Evolutionary conservation across 2,888 invertebrate species (phyloP).

Genomic region (Bimastos eiseni): DNA sequence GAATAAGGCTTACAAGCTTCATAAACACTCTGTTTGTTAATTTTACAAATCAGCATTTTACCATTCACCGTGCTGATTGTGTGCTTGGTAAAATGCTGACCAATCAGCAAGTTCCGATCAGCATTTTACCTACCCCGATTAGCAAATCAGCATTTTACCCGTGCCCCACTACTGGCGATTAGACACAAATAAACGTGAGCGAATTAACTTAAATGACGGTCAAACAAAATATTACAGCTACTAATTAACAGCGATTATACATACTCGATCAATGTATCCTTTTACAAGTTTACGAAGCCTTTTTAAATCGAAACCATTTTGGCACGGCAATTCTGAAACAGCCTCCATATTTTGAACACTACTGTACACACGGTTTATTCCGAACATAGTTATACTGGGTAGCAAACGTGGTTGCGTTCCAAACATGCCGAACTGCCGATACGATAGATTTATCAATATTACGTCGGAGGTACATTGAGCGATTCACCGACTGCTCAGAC

Average conservation of each 20-base stretch:
- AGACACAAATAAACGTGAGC: not conserved
- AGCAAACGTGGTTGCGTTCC: not conserved
- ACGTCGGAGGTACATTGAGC: not conserved
- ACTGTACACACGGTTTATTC: not conserved
- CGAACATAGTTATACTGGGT: not conserved
- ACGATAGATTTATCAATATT: too few species aligned
- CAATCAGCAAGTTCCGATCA: too few species aligned
- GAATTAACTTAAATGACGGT: not conserved
- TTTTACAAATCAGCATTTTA: too few species aligned
- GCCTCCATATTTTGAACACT: conserved; percentile 2
- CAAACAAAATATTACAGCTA: not conserved
- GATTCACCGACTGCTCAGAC: too few species aligned
- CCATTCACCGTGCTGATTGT: too few species aligned
- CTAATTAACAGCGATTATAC: not conserved
- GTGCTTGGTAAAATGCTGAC: too few species aligned
- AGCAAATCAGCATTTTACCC: too few species aligned
- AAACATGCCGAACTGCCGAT: not conserved
- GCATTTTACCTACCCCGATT: too few species aligned
- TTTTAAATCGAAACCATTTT: not conserved
- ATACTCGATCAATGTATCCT: conserved; percentile 5
- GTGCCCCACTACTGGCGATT: not conserved
- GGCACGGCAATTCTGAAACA: not conserved
- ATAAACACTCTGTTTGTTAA: too few species aligned
- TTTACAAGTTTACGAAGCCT: not conserved
- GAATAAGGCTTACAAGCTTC: too few species aligned